A percentile compares a stretch with the other conserved stretches of the same genome.
phyloP scores from a whole-genome alignment of 2,888 invertebrate species.

The Phymatocera aterrima region DNA sequence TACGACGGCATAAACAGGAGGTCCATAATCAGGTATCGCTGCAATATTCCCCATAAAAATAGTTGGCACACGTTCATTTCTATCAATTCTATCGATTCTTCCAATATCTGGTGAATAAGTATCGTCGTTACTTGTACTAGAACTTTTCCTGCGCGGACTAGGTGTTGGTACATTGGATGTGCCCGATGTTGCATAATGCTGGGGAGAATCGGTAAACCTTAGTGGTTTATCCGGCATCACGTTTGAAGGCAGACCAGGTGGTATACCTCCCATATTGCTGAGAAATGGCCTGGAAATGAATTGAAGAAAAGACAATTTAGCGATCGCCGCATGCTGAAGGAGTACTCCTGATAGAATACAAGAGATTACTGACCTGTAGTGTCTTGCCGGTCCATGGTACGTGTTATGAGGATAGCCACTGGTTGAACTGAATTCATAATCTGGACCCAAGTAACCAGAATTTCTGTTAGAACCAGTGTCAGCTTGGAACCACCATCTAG shows the following conservation, averaged over 20 bases:
- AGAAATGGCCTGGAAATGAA: constrained; percentile 65
- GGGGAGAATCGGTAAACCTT: constrained; percentile 86
- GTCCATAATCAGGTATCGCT: constrained; percentile 67
- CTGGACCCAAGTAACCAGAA: constrained; percentile 73
- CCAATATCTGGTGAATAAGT: constrained; percentile 73
- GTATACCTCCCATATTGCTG: constrained; percentile 70
- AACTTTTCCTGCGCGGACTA: constrained; percentile 85
- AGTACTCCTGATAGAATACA: not conserved
- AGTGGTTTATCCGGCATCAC: constrained; percentile 77
- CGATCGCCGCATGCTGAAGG: not conserved
- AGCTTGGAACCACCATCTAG: constrained; percentile 70
- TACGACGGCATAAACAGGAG: constrained; percentile 66
- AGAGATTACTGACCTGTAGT: constrained; percentile 76
- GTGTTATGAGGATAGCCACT: constrained; percentile 88
- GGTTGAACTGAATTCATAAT: constrained; percentile 79
- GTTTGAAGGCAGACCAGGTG: constrained; percentile 65
- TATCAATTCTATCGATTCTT: constrained; percentile 62
- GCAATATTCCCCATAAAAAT: constrained; percentile 67
- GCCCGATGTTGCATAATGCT: constrained; percentile 79
- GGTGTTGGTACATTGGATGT: constrained; percentile 79
- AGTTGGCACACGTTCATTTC: constrained; percentile 68
- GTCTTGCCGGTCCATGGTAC: constrained; percentile 91
- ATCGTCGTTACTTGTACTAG: constrained; percentile 82
- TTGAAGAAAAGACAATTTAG: not conserved
- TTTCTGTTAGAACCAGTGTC: constrained; percentile 68